Base-by-base conservation (phyloP, 2,113 vertebrate species). In the Silurus asotus region DNA sequence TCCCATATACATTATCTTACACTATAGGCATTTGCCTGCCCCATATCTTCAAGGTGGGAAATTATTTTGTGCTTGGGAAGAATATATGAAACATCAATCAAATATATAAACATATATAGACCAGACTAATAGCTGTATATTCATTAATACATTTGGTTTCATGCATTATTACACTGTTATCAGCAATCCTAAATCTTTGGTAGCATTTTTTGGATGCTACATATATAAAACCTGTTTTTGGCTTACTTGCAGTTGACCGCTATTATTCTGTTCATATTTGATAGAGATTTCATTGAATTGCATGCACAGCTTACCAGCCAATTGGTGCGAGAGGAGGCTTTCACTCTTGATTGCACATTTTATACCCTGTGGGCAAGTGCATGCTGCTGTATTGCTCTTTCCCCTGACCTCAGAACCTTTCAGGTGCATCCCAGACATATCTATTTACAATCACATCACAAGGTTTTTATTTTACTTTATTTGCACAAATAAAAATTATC, bases 291-390 rank as follows among this genome's bases (percentile, higher is more conserved):
- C 49, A 67, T 51, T 49, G 83, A 76, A 76, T 76, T 25, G 10
- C 11, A 76, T 76, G 49, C 45, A 61, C 45, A 84, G 37, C 25
- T 58, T 62, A 53, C 13, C 20, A 48, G 69, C n/a, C 74, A 78
- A 28, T 56, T 53, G 17, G 83, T 20, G 19, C 59, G 55, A 78
- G 74, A 78, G 51, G 84, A 79, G 62, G 25, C 49, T 85, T 84
- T 77, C 67, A 83, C 59, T 37, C 59, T 64, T 77, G 61, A 77
- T 74, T 84, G 83, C 83, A 78, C 58, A 84, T 77, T 77, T 84
- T 77, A 84, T 61, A 84, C 83, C 23, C 45, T 67, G 75, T 79
- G 61, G 51, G 74, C 49, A 19, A 37, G 48, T 23, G 17, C 61
- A 56, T n/a, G n/a, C 83, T 75, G 37, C 23, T 25, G 55, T 37